phyloP scores from a whole-genome alignment of 2,113 vertebrate genomes.

The Apeltes quadracus region DNA sequence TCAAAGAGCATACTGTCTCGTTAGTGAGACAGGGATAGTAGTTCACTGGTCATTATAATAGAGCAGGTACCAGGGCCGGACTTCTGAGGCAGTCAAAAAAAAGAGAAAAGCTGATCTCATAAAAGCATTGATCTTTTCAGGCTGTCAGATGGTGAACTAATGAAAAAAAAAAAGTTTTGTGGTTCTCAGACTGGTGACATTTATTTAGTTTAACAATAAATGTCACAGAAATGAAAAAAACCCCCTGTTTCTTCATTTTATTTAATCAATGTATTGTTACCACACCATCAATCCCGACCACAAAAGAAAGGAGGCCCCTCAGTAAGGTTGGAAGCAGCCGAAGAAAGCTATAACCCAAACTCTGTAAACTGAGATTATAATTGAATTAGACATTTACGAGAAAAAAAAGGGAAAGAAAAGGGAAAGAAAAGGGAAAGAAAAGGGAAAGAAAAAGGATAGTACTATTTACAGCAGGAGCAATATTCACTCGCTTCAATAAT shows the following conservation, averaged over 20 bases:
- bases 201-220: conserved; percentile 34
- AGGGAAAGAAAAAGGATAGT: conserved; percentile 14
- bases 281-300: conserved; percentile 3
- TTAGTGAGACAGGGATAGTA: background rate
- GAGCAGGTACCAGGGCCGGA: background rate
- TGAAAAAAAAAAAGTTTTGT: background rate
- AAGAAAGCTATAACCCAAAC: background rate
- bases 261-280: conserved; percentile 27
- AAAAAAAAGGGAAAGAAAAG: background rate
- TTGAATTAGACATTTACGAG: conserved; percentile 27
- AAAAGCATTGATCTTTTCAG: conserved; percentile 12
- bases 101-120: background rate
- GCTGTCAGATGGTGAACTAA: conserved; percentile 6
- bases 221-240: conserved; percentile 21
- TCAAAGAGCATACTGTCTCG: background rate
- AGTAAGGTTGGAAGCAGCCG: background rate
- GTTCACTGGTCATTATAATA: background rate
- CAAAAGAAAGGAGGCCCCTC: background rate
- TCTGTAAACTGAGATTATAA: conserved; percentile 1
- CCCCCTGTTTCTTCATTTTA: conserved; percentile 22
- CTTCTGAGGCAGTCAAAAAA: background rate
- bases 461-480: conserved; percentile 9
- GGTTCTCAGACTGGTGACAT: conserved; percentile 26
- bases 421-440: conserved; percentile 18
- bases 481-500: conserved; percentile 6